phyloP scores from a whole-genome alignment of 1,140 invertebrate species.

The Ips typographus region DNA sequence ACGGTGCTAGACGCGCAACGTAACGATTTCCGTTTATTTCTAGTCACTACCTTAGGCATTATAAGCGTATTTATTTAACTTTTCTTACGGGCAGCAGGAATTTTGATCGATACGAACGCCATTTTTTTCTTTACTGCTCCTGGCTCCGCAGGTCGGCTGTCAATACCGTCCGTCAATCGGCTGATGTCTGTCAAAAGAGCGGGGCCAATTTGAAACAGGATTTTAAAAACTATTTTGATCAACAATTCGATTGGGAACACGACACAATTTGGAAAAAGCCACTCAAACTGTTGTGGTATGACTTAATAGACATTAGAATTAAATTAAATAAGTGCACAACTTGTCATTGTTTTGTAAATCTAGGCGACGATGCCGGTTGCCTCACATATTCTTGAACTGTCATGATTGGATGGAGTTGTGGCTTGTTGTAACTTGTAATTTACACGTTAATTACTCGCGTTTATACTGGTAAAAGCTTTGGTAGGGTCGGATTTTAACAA shows the following conservation, averaged over 20 bases:
- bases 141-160: conserved; percentile 1
- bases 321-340: too few relatives aligned
- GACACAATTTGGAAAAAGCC: not conserved
- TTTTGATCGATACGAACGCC: conserved; percentile 46
- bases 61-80: conserved; percentile 43
- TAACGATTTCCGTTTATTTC: conserved; percentile 33
- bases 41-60: conserved; percentile 38
- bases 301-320: not conserved
- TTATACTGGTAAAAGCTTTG: too few relatives aligned
- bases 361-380: too few relatives aligned
- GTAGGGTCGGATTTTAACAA: too few relatives aligned
- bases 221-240: not conserved
- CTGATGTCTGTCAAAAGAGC: conserved; percentile 1
- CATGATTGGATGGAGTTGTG: too few relatives aligned
- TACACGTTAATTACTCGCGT: too few relatives aligned
- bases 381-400: too few relatives aligned
- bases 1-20: conserved; percentile 34
- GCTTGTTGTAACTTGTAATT: too few relatives aligned
- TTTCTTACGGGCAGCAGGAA: conserved; percentile 46
- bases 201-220: conserved; percentile 2
- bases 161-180: not conserved
- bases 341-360: too few relatives aligned
- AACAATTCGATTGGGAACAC: not conserved
- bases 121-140: conserved; percentile 42
- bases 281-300: conserved; percentile 3